Conservation (phyloP, 2,888 invertebrate species). For the Nymphalis c-album region DNA sequence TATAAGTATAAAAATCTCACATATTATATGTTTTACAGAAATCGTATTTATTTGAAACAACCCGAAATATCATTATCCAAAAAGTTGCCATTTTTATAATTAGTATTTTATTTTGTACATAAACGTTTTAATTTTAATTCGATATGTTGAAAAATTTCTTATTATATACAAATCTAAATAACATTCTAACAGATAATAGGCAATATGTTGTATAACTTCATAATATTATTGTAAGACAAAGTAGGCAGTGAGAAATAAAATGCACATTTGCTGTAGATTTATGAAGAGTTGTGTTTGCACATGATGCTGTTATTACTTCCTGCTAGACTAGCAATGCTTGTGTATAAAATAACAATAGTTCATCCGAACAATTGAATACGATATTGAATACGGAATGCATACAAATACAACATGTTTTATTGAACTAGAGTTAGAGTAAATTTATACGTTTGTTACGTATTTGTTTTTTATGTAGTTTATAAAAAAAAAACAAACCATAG, state of each 20-base stretch:
- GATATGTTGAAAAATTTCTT: too few relatives aligned
- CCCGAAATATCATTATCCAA: too few relatives aligned
- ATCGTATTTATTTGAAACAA: too few relatives aligned
- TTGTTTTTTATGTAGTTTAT: too few relatives aligned
- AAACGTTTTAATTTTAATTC: too few relatives aligned
- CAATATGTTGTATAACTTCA: background rate
- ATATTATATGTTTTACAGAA: too few relatives aligned
- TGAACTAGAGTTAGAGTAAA: slow-evolving; percentile 3
- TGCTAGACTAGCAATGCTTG: slow-evolving; percentile 15
- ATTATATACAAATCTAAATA: too few relatives aligned
- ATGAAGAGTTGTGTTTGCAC: slow-evolving; percentile 10
- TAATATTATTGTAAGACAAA: background rate
- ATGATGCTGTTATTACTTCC: slow-evolving; percentile 24
- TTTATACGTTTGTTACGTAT: too few relatives aligned
- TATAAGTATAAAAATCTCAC: too few relatives aligned
- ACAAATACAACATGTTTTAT: slow-evolving; percentile 9
- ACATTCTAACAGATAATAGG: background rate
- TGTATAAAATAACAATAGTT: slow-evolving; percentile 16
- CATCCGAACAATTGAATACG: slow-evolving; percentile 15
- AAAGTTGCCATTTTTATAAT: too few relatives aligned
- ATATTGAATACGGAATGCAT: slow-evolving; percentile 8
- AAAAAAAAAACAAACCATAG: too few relatives aligned
- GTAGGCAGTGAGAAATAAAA: background rate
- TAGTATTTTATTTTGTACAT: too few relatives aligned
- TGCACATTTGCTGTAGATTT: slow-evolving; percentile 15